Percentiles rank a stretch among this genome's conserved stretches.
Conservation (phyloP, 2,113 vertebrate species). For the Phalacrocorax aristotelis region DNA sequence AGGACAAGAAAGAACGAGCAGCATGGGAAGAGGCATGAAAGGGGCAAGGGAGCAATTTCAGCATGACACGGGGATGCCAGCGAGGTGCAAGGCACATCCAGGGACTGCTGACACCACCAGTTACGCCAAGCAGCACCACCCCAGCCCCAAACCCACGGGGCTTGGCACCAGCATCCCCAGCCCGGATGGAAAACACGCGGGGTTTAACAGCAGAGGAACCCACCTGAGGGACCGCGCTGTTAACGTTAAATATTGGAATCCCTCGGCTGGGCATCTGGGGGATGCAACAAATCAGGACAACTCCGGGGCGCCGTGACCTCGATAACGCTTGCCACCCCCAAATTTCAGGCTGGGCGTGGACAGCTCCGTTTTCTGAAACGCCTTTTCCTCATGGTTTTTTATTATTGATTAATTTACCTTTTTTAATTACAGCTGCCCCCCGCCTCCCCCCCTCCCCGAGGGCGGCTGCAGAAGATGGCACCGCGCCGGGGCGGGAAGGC, state of each 20-base stretch:
- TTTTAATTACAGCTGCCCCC: not conserved
- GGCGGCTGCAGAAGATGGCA: conserved; percentile 44
- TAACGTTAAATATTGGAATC: not conserved
- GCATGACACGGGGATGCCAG: not conserved
- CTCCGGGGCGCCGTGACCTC: not conserved
- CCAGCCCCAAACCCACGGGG: not conserved
- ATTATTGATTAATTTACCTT: not conserved
- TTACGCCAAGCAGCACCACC: not conserved
- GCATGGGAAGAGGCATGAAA: not conserved
- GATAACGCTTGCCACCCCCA: not conserved
- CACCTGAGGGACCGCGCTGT: rapidly evolving
- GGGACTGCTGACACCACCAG: not conserved
- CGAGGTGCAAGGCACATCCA: not conserved
- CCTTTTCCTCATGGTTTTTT: not conserved
- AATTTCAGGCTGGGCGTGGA: not conserved
- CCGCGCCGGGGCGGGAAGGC: not conserved
- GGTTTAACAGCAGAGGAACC: not conserved
- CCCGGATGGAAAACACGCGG: not conserved
- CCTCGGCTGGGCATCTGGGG: not conserved
- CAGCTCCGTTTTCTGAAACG: not conserved
- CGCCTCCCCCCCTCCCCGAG: not conserved
- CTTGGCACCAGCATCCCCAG: not conserved
- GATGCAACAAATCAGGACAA: conserved; percentile 24
- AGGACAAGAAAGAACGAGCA: not conserved
- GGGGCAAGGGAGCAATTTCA: not conserved